phyloP scores from a whole-genome alignment of 2,888 invertebrate species.

The Boloria euphrosyne region DNA sequence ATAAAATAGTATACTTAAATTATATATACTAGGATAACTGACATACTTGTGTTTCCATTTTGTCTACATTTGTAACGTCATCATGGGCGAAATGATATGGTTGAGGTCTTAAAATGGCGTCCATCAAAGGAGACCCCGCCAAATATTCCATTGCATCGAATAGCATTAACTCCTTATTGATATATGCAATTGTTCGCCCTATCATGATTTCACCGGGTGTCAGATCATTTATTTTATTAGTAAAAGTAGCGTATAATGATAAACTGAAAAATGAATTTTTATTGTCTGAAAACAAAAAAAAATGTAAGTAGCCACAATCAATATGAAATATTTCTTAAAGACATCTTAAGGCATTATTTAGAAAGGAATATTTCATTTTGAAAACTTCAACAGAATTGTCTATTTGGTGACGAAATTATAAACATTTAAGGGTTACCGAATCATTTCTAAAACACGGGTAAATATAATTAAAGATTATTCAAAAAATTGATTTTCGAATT shows the following conservation, averaged over 20 bases:
- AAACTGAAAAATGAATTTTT: slow-evolving; percentile 62
- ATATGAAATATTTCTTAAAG: too few relatives aligned
- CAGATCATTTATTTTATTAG: slow-evolving; percentile 60
- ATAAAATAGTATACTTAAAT: too few relatives aligned
- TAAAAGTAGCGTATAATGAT: slow-evolving; percentile 63
- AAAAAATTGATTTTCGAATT: too few relatives aligned
- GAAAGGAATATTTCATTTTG: too few relatives aligned
- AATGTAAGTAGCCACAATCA: background rate
- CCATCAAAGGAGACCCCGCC: slow-evolving; percentile 80
- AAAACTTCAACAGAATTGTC: too few relatives aligned
- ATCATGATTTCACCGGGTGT: slow-evolving; percentile 59
- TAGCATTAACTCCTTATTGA: slow-evolving; percentile 78
- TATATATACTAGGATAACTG: background rate
- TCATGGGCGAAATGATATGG: slow-evolving; percentile 62
- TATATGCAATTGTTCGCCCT: slow-evolving; percentile 59
- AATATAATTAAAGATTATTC: too few relatives aligned
- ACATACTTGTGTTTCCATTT: slow-evolving; percentile 60
- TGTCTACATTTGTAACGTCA: slow-evolving; percentile 39
- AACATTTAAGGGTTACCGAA: too few relatives aligned
- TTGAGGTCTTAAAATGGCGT: slow-evolving; percentile 83
- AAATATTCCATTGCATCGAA: slow-evolving; percentile 85
- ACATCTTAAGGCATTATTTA: too few relatives aligned
- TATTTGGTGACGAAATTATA: too few relatives aligned
- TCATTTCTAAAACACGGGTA: too few relatives aligned
- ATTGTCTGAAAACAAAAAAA: slow-evolving; percentile 58